phyloP scores from a whole-genome alignment of 2,888 invertebrate species.

The Mechanitis messenoides region DNA sequence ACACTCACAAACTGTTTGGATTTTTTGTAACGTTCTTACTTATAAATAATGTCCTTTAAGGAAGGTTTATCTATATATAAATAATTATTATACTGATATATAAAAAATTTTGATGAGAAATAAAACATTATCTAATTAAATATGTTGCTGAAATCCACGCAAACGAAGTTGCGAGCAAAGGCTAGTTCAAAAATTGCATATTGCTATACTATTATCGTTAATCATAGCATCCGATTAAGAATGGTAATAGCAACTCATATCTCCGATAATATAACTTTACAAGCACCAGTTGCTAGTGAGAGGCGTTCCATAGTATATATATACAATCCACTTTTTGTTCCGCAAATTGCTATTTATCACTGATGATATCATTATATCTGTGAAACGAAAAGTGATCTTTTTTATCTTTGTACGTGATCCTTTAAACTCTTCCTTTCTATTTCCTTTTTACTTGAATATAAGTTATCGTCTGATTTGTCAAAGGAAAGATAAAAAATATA shows the following conservation, averaged over 20 bases:
- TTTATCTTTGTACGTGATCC: conserved; percentile 40
- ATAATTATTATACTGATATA: too few relatives aligned
- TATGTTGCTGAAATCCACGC: too few relatives aligned
- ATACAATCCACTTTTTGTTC: conserved; percentile 48
- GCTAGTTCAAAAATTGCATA: not conserved
- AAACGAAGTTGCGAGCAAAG: too few relatives aligned
- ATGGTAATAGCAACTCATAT: conserved; percentile 41
- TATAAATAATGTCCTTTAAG: too few relatives aligned
- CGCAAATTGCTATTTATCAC: conserved; percentile 45
- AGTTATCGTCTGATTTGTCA: not conserved
- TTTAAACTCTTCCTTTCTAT: conserved; percentile 54
- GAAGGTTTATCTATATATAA: too few relatives aligned
- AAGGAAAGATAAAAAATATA: not conserved
- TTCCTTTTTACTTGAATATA: not conserved
- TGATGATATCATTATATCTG: conserved; percentile 49
- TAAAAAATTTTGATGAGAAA: too few relatives aligned
- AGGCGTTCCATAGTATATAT: conserved; percentile 46
- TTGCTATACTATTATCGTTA: conserved; percentile 16
- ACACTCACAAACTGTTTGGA: too few relatives aligned
- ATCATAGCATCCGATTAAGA: conserved; percentile 31
- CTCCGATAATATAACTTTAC: conserved; percentile 34
- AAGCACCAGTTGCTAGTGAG: conserved; percentile 44
- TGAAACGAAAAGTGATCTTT: conserved; percentile 57
- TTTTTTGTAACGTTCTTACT: too few relatives aligned
- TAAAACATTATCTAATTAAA: too few relatives aligned